Percentiles rank a stretch among this genome's conserved stretches.
Evolutionary conservation across 35 echinoderm and acorn worm species (phyloP).

Genomic region (Holothuria glaberrima): DNA sequence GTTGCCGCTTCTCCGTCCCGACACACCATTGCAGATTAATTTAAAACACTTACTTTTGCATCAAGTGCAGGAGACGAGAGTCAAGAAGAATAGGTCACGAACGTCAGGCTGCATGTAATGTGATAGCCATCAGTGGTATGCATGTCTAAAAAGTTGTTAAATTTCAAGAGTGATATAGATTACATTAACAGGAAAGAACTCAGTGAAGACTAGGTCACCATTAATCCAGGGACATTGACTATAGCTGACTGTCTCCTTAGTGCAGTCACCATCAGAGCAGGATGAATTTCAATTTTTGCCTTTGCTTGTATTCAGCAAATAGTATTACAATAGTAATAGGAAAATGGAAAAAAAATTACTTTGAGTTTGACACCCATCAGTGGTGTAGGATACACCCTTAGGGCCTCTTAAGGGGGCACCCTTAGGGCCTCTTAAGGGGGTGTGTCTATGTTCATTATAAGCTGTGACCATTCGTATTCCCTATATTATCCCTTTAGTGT

Average conservation of each 20-base stretch:
- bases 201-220: conserved; percentile 5
- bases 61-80: conserved; percentile 16
- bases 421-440: too few species aligned
- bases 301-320: too few species aligned
- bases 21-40: conserved; percentile 6
- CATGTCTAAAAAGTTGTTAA: conserved; percentile 44
- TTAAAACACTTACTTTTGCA: conserved; percentile 4
- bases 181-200: neutral
- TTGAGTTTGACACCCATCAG: too few species aligned
- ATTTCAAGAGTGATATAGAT: neutral
- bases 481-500: too few species aligned
- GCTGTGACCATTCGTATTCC: too few species aligned
- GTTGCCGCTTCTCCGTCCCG: neutral
- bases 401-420: too few species aligned
- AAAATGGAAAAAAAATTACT: too few species aligned
- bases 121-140: conserved; percentile 31
- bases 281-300: too few species aligned
- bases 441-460: too few species aligned
- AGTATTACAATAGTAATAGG: too few species aligned
- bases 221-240: conserved; percentile 20
- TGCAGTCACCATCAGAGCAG: too few species aligned
- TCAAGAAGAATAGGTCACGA: conserved; percentile 28
- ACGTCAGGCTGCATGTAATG: conserved; percentile 19
- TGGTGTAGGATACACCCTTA: too few species aligned
- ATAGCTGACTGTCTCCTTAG: conserved; percentile 4